Evolutionary conservation across 37 sponge, comb jelly and placozoan genomes (phyloP), one percentile per base, ranked within the genome.

Genomic region (Petrosia ficiformis): DNA sequence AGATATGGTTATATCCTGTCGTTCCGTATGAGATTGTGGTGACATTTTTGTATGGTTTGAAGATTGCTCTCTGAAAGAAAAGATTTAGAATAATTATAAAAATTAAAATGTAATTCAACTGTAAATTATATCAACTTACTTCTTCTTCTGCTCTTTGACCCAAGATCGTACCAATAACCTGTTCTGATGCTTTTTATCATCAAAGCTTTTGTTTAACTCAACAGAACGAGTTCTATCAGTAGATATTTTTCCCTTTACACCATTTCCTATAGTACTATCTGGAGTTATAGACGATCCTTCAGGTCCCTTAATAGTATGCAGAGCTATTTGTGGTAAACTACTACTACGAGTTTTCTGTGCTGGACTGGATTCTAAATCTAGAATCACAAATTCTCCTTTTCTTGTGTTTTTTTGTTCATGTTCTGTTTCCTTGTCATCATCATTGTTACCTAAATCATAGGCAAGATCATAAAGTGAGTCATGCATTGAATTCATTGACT

Each of bases 381-480:
- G 14, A 19, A 48, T 14, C 54, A 19, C 54, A 48, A 14, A 14
- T 8, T 48, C 14, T 8, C 54, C 14, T 8, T 48, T 48, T 8
- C 54, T 48, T 14, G 14, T 48, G 14, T 48, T 14, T 8, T 48
- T 8, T 48, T 48, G 8, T 8, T 19, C 14, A 48, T 48, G 54
- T 19, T 19, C 54, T 48, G 14, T 14, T 19, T 48, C 54, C 14
- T 14, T 14, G 8, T 48, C 54, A 14, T 34, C 39, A n/a, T 68
- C 70, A 34, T 28, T 40, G 5, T 68, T 40, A 21, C 70, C 70
- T 19, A 68, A 40, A 21, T 68, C 39, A 19, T 25, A 36, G 24
- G 70, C 70, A 32, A 68, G 39, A 16, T 68, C 70, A 6, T 36
- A 34, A 36, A 68, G 35, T 21, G 70, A 68, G 70, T 34, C 70